A percentile compares a stretch with the other conserved stretches of the same genome.
phyloP scores from a whole-genome alignment of 2,113 vertebrate species.

The Euleptes europaea region DNA sequence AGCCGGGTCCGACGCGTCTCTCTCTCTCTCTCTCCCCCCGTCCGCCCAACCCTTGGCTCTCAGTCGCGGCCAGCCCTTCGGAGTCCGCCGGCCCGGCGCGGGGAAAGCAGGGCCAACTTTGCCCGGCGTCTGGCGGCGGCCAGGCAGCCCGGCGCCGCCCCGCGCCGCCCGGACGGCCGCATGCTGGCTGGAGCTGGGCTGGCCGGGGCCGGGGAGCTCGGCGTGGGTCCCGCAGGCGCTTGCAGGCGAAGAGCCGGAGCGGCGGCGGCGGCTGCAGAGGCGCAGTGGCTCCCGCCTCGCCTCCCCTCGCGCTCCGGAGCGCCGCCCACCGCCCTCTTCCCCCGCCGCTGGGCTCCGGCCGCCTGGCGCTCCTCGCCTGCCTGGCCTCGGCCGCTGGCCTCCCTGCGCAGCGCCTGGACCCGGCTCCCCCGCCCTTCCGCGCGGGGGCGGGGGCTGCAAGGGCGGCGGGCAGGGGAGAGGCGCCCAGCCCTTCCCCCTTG shows the following conservation, averaged over 20 bases:
- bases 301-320: constrained; percentile 11
- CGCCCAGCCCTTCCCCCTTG: too few species aligned
- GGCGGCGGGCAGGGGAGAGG: not conserved
- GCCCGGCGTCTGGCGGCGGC: constrained; percentile 30
- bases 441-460: not conserved
- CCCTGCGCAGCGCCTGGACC: not conserved
- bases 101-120: constrained; percentile 32
- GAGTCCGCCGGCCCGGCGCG: not conserved
- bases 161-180: constrained; percentile 50
- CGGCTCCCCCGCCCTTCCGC: not conserved
- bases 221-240: too few species aligned
- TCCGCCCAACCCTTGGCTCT: constrained; percentile 15
- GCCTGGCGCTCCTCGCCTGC: not conserved
- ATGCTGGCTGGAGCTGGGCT: constrained; percentile 25
- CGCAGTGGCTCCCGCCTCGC: constrained; percentile 38
- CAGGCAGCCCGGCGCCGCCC: constrained; percentile 33
- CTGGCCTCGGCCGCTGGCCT: not conserved
- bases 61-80: too few species aligned
- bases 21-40: constrained; percentile 35
- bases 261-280: constrained; percentile 42
- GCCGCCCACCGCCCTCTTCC: constrained; percentile 36
- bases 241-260: too few species aligned
- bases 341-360: constrained; percentile 2
- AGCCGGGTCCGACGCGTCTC: constrained; percentile 54
- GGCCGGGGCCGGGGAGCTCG: not conserved